A percentile compares a stretch with the other conserved stretches of the same genome.
Conservation (phyloP, 2,888 invertebrate genomes). For the Ophonus ardosiacus region DNA sequence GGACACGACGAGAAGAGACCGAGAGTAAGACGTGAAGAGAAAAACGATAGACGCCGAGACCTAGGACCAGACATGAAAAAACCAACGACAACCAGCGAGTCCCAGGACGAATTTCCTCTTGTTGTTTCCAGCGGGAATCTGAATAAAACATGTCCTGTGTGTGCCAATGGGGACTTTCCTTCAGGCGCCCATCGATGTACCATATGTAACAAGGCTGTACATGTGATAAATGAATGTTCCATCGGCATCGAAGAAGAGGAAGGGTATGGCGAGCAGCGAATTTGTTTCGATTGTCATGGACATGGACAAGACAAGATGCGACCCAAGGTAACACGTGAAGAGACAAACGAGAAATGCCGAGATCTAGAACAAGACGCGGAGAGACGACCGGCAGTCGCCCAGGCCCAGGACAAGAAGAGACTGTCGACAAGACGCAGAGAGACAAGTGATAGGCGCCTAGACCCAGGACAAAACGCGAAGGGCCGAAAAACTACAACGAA, state of each 20-base stretch:
- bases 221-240: constrained; percentile 27
- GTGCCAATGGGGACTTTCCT: constrained; percentile 10
- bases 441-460: background rate
- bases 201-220: constrained; percentile 42
- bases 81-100: background rate
- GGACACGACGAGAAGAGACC: background rate
- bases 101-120: background rate
- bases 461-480: background rate
- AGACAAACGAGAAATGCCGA: background rate
- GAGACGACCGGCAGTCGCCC: background rate
- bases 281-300: constrained; percentile 6
- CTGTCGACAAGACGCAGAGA: background rate
- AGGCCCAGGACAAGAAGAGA: background rate
- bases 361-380: background rate
- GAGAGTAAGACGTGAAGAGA: background rate
- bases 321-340: background rate
- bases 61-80: background rate
- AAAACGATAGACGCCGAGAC: background rate
- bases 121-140: background rate
- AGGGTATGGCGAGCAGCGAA: constrained; percentile 33
- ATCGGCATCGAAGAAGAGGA: background rate
- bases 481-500: background rate
- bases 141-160: constrained; percentile 20
- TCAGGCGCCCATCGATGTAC: constrained; percentile 38
- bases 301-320: background rate